Percentiles rank a stretch among this genome's conserved stretches.
These are phyloP conservation scores for Gymnocheta viridis DNA, from an alignment of 2,888 invertebrate species.

Conservation along the genomic window DNA sequence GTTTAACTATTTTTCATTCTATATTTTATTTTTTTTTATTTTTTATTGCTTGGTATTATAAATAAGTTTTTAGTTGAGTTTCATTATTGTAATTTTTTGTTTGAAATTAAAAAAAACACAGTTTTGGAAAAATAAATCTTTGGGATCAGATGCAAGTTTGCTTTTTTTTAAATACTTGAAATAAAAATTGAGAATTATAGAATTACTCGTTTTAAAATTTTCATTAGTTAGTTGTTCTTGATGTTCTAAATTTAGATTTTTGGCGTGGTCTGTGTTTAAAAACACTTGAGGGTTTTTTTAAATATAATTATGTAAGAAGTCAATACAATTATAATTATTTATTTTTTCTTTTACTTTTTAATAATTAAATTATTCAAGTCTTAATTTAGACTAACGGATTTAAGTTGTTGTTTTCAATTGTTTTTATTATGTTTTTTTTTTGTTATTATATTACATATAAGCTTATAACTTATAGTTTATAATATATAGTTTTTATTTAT, in stretches of 20 bases:
- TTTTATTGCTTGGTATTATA: conserved; percentile 65
- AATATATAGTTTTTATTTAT: conserved; percentile 77
- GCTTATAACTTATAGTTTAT: conserved; percentile 69
- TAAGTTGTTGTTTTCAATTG: conserved; percentile 45
- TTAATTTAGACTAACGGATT: conserved; percentile 60
- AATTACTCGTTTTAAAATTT: conserved; percentile 52
- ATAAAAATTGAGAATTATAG: conserved; percentile 62
- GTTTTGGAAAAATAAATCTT: conserved; percentile 69
- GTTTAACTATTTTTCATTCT: conserved; percentile 28
- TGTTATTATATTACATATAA: conserved; percentile 62
- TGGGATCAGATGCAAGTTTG: conserved; percentile 69
- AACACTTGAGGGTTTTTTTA: conserved; percentile 65
- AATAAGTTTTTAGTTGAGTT: conserved; percentile 38
- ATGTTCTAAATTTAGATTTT: conserved; percentile 65
- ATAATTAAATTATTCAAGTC: conserved; percentile 62
- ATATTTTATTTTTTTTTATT: conserved; percentile 24
- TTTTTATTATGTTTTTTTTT: conserved; percentile 42
- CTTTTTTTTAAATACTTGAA: conserved; percentile 65
- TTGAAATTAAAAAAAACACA: conserved; percentile 66
- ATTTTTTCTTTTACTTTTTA: conserved; percentile 19
- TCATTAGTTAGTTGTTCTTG: conserved; percentile 58
- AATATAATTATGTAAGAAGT: conserved; percentile 51
- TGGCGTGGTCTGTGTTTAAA: conserved; percentile 69
- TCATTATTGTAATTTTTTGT: conserved; percentile 53
- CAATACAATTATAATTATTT: conserved; percentile 53